Evolutionary conservation across 2,888 invertebrate genomes (phyloP), one percentile per base, ranked within the genome.

Genomic region (Drosophila kuntzei): DNA sequence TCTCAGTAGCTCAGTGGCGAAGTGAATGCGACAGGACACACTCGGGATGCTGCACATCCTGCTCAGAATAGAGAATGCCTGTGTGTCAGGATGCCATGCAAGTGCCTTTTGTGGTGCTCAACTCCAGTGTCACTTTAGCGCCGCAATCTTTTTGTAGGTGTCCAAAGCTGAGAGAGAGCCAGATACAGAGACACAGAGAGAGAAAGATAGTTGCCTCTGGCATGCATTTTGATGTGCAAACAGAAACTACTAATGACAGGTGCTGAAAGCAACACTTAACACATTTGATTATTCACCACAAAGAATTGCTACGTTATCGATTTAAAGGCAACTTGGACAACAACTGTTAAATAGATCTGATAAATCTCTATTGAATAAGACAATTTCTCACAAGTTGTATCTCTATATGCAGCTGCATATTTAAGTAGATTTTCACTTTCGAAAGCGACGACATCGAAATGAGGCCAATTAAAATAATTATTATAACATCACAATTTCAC

Each of bases 21-120:
- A 84, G 62, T 80, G 64, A 70, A 67, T 83, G 78, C 65, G 81
- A 71, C 84, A 59, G 81, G 47, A 49, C 20, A 37, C 64, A 53
- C 68, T 55, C 43, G 57, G 57, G 49, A 32, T 44, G 64, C 37
- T 34, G 41, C 53, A 60, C 59, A 47, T 50, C 59, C 72, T 51
- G 60, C 39, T 14, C 49, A 49, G 41, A 32, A 44, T 39, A 59
- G 46, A 29, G 51, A 27, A 39, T 50, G 34, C 36, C 27, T 58
- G 41, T 34, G 43, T 14, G 25, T 47, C 32, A 46, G 46, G 27
- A 50, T 62, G 27, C 25, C 12, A 22, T 25, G 41, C 51, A 51
- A 41, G 44, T 34, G 16, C 34, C 69, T 51, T 49, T 54, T 57
- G 60, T 18, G 43, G 36, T 51, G 27, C 41, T 22, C 22, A 37